Evolutionary conservation across 2,113 vertebrate genomes (phyloP).

Genomic region (Blennius ocellaris): DNA sequence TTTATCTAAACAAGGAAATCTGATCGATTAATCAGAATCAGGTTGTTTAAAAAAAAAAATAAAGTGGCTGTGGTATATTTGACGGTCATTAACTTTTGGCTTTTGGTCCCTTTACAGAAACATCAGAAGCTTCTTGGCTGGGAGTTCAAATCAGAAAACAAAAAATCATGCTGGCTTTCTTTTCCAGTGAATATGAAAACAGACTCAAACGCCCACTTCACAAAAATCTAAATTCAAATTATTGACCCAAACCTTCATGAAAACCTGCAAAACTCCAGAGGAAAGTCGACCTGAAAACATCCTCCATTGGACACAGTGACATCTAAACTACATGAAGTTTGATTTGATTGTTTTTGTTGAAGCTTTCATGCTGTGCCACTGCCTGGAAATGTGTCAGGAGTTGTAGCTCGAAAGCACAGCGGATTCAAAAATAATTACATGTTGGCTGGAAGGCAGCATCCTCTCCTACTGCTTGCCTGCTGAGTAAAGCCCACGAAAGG

Average conservation of each 20-base stretch:
- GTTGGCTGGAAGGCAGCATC: constrained; percentile 15
- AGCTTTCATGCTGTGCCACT: neutral
- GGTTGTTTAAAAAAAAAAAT: too few species aligned
- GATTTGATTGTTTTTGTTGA: neutral
- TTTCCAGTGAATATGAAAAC: too few species aligned
- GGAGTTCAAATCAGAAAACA: neutral
- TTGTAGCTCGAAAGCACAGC: neutral
- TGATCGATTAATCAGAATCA: too few species aligned
- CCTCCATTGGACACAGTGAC: neutral
- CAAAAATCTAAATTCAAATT: too few species aligned
- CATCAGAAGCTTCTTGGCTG: neutral
- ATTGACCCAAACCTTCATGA: too few species aligned
- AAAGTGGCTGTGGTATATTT: neutral
- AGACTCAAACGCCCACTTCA: too few species aligned
- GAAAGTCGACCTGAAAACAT: too few species aligned
- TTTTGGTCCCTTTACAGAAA: neutral
- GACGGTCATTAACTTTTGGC: neutral
- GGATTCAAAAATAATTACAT: constrained; percentile 13
- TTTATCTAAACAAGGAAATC: too few species aligned
- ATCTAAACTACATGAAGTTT: neutral
- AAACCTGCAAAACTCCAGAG: too few species aligned
- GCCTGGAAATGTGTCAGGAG: neutral
- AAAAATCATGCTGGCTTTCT: too few species aligned
- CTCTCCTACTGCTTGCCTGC: constrained; percentile 10
- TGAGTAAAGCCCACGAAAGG: constrained; percentile 40